Evolutionary conservation across 2,113 vertebrate species (phyloP), one percentile per base, ranked within the genome.

Genomic region (Seriola quinqueradiata): DNA sequence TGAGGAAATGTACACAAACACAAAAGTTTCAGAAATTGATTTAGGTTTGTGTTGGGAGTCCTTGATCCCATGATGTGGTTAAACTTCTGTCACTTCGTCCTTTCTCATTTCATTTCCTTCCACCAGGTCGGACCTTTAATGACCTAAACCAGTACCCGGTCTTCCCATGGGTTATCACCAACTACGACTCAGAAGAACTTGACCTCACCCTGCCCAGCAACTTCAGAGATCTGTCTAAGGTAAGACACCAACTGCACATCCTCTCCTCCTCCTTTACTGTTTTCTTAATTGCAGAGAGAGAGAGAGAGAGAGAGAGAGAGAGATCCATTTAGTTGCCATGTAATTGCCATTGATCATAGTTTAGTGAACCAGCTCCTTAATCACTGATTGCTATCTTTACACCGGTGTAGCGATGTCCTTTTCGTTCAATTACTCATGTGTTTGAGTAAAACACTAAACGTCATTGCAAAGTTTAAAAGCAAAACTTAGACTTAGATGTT

Each of bases 211-310:
- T 99, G 89, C 98, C 98, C 55, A 99, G 97, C 95, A 99, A 99
- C 95, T 99, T 97, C 95, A 96, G 98, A 94, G 98, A 99, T 94
- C 96, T 99, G 74, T 99, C 98, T 76, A 99, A 99, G 97, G 98
- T 99, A 95, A 87, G 77, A 74, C 66, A 32, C 13, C 36, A 17
- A 8, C 10, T 34, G 8, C 23, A 14, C 8, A 42, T 50, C 21
- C 59, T 61, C 36, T 40, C 40, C 4, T 69, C 38, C 9, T 46
- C 19, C 42, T 69, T 70, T 21, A 48, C n/a, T 38, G 12, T 32
- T 28, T 71, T 40, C 19, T 23, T 44, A 21, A 28, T 23, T 7
- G 54, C 9, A 28, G 64, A 85, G 3, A 21, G 17, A 54, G 13
- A 3, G 3, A 42, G 40, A 11, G 40, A 2, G n/a, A 28, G 64